phyloP scores from a whole-genome alignment of 2,113 vertebrate species.

The Chauna torquata region DNA sequence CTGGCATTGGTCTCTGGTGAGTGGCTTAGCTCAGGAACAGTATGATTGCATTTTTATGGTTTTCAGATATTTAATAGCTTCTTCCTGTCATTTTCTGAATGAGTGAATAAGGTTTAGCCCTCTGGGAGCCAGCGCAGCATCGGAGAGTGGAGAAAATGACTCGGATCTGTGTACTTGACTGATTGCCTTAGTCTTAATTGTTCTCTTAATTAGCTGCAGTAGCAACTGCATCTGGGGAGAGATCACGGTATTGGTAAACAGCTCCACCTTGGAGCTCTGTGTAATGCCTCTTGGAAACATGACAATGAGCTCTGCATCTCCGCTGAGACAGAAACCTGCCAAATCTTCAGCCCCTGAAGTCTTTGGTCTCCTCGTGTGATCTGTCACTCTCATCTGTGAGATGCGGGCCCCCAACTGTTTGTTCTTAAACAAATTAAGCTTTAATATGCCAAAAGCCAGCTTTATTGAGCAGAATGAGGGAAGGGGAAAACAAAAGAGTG shows the following conservation, averaged over 20 bases:
- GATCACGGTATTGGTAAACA: slow-evolving; percentile 84
- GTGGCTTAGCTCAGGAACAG: slow-evolving; percentile 78
- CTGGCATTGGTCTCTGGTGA: slow-evolving; percentile 78
- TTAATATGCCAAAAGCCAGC: slow-evolving; percentile 75
- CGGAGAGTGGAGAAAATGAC: slow-evolving; percentile 78
- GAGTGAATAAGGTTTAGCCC: slow-evolving; percentile 82
- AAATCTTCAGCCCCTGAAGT: slow-evolving; percentile 73
- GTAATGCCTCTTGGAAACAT: slow-evolving; percentile 82
- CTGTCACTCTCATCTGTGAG: slow-evolving; percentile 63
- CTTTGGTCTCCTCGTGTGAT: slow-evolving; percentile 56
- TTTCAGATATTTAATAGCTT: slow-evolving; percentile 88
- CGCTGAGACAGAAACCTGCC: slow-evolving; percentile 78
- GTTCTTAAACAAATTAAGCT: slow-evolving; percentile 80
- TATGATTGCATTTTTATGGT: slow-evolving; percentile 86
- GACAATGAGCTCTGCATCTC: slow-evolving; percentile 81
- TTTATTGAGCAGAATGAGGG: slow-evolving; percentile 47
- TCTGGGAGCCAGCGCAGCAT: slow-evolving; percentile 77
- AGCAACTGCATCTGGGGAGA: slow-evolving; percentile 90
- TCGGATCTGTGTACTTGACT: slow-evolving; percentile 83
- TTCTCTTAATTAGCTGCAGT: slow-evolving; percentile 98
- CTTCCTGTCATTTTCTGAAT: slow-evolving; percentile 89
- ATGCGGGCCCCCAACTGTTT: slow-evolving; percentile 72
- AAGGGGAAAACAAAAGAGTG: slow-evolving; percentile 59
- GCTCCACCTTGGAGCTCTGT: slow-evolving; percentile 83
- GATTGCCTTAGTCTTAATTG: slow-evolving; percentile 93